phyloP scores from a whole-genome alignment of 2,888 invertebrate species.

The Ennomos quercinarius region DNA sequence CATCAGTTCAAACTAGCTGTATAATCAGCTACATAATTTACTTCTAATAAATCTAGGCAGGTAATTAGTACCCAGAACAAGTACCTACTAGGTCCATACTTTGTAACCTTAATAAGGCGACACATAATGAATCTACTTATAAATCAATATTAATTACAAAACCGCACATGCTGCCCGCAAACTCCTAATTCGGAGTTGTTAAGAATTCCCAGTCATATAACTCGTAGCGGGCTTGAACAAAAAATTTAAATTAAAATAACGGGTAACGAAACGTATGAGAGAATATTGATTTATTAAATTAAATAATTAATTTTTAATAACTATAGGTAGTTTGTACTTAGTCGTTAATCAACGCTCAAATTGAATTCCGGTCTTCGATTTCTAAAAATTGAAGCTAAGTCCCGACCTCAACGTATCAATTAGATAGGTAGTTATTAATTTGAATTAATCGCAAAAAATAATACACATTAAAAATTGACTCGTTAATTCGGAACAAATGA shows the following conservation, averaged over 20 bases:
- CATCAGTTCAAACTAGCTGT: background rate
- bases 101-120: slow-evolving; percentile 20
- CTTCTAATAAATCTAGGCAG: slow-evolving; percentile 1
- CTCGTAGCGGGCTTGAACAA: slow-evolving; percentile 34
- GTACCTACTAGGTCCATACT: slow-evolving; percentile 3
- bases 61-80: background rate
- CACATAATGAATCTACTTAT: slow-evolving; percentile 33
- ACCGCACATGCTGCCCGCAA: slow-evolving; percentile 45
- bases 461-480: slow-evolving; percentile 14
- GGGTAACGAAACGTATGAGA: slow-evolving; percentile 35
- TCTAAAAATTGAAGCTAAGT: slow-evolving; percentile 5
- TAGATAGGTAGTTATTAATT: slow-evolving; percentile 11
- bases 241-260: slow-evolving; percentile 48
- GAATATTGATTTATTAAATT: slow-evolving; percentile 39
- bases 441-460: slow-evolving; percentile 17
- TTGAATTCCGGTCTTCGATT: slow-evolving; percentile 6
- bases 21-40: slow-evolving; percentile 4
- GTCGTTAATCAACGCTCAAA: slow-evolving; percentile 24
- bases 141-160: slow-evolving; percentile 38
- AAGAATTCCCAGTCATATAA: slow-evolving; percentile 51
- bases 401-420: slow-evolving; percentile 17
- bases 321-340: slow-evolving; percentile 12
- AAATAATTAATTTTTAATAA: slow-evolving; percentile 29
- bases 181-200: slow-evolving; percentile 48
- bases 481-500: slow-evolving; percentile 18